Base-by-base conservation (phyloP, 1,140 invertebrate species). In the Tribolium castaneum region DNA sequence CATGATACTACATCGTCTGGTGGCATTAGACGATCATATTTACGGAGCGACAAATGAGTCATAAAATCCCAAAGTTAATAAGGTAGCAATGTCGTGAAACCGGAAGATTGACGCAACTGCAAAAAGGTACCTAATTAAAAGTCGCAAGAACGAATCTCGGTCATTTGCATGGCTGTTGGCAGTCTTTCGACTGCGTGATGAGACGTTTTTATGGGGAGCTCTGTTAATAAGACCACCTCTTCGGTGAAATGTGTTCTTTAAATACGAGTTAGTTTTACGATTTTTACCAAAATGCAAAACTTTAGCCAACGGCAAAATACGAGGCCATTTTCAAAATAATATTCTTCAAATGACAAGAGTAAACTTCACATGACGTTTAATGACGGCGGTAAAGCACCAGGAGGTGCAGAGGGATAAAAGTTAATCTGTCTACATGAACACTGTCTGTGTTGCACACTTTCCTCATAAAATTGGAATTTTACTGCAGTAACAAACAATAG, bases 161-260 rank as follows among this genome's bases (percentile, higher is more conserved):
- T 39, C 52, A 76, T 78, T 78, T 78, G 62, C 77, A 78, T 78
- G 62, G 72, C 54, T 45, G 70, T 51, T 22, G 70, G 19, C 10
- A 30, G 34, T 54, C 34, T 74, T 12, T 54, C 5, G n/a, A 71
- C 19, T 35, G 75, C 77, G 52, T 70, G 77, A 78, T 75, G 77
- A 35, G 59, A 78, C 77, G 62, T 78, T 78, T 78, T 78, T 78
- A 78, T 78, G 77, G 49, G 56, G 76, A 22, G 75, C 62, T 70
- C 34, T 30, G 56, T 50, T 78, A 78, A 78, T 78, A 54, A 70
- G 77, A 78, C 70, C 72, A 78, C 72, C 72, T 76, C 54, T 75
- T 34, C 34, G 52, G 54, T 30, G 12, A 13, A n/a, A 59, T 22
- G n/a, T 14, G 76, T 34, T 19, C 25, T 75, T 54, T 30, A 74